These are phyloP conservation scores for Ctenosaura bakeri DNA, from an alignment of 2,797 vertebrate genomes.

Conservation along the genomic window DNA sequence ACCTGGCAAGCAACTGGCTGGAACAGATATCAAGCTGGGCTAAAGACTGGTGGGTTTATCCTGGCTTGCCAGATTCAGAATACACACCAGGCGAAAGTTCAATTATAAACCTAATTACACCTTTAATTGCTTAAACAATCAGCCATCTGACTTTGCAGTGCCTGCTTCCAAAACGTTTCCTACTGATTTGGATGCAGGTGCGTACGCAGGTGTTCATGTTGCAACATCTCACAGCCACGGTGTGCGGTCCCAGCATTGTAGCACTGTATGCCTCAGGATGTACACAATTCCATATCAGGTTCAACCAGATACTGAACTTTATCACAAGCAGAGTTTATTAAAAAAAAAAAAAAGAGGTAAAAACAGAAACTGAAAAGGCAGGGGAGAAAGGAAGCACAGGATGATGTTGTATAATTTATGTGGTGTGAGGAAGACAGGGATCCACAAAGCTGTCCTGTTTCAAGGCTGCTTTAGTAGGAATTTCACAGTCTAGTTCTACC, in stretches of 20 bases:
- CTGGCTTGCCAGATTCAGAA: conserved; percentile 64
- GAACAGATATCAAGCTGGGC: conserved; percentile 65
- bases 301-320: conserved; percentile 23
- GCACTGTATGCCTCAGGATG: background rate
- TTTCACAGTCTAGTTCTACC: background rate
- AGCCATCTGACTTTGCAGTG: conserved; percentile 57
- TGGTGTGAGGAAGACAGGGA: background rate
- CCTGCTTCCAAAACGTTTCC: conserved; percentile 50
- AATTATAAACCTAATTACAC: conserved; percentile 80
- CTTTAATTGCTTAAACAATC: conserved; percentile 80
- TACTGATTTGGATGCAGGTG: conserved; percentile 65
- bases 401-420: background rate
- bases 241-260: background rate
- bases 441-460: background rate
- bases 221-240: accelerated
- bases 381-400: background rate
- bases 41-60: conserved; percentile 70
- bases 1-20: conserved; percentile 60
- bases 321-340: background rate
- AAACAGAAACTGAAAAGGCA: background rate
- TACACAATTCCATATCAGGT: background rate
- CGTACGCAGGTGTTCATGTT: conserved; percentile 61
- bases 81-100: conserved; percentile 67
- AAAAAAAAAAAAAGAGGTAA: background rate
- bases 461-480: background rate